These are phyloP conservation scores for Drosophila neotestacea DNA, from an alignment of 2,888 invertebrate species.

Conservation along the genomic window DNA sequence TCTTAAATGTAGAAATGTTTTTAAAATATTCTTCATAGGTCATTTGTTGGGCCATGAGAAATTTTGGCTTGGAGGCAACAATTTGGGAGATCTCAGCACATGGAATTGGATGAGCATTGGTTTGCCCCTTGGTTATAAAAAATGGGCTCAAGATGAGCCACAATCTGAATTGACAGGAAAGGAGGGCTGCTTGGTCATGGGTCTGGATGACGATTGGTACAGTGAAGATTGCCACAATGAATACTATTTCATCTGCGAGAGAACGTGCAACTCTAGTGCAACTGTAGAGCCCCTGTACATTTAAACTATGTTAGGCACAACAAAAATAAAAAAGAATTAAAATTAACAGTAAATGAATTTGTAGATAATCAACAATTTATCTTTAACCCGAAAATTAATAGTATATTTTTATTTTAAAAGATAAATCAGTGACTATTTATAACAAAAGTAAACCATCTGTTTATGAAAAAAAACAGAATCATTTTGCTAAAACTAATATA, in stretches of 20 bases:
- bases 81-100: conserved; percentile 22
- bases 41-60: conserved; percentile 22
- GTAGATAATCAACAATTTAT: too few species aligned
- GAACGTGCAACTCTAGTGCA: neutral
- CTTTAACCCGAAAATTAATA: too few species aligned
- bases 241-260: conserved; percentile 60
- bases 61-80: conserved; percentile 66
- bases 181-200: conserved; percentile 45
- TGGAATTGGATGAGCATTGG: conserved; percentile 59
- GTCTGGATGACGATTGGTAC: conserved; percentile 50
- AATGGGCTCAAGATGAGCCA: conserved; percentile 53
- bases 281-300: conserved; percentile 29
- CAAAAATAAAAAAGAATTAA: neutral
- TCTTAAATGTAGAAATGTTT: neutral
- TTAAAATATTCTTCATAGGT: conserved; percentile 10
- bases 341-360: neutral
- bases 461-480: too few species aligned
- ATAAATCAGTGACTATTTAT: too few species aligned
- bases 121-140: conserved; percentile 47
- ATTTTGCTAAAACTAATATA: too few species aligned
- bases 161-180: conserved; percentile 1
- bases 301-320: neutral
- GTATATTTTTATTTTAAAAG: too few species aligned
- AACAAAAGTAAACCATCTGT: too few species aligned
- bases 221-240: conserved; percentile 42